A percentile compares a stretch with the other conserved stretches of the same genome.
These are phyloP conservation scores for Phalacrocorax pelagicus DNA, from an alignment of 2,113 vertebrate species.

Conservation along the genomic window DNA sequence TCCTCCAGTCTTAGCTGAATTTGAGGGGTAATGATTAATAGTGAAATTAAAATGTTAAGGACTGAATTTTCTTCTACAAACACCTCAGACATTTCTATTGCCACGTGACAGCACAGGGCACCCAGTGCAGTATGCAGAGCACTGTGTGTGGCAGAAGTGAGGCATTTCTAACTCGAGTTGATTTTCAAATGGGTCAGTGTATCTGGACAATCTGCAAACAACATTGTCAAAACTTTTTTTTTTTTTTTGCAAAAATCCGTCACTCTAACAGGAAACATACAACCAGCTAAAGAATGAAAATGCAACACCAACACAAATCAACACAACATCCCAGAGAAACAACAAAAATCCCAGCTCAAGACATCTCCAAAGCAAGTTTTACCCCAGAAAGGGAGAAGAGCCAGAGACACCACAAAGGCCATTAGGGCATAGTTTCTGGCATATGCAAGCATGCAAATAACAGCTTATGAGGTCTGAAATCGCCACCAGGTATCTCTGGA, in stretches of 20 bases:
- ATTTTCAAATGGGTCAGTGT: background rate
- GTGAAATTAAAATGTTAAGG: background rate
- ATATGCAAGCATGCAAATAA: constrained; percentile 42
- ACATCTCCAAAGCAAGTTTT: background rate
- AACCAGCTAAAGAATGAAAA: background rate
- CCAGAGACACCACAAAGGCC: background rate
- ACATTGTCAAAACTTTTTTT: rapidly evolving
- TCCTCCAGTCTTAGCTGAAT: background rate
- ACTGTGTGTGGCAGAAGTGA: background rate
- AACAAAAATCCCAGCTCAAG: background rate
- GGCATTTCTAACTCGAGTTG: background rate
- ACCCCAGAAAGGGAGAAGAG: background rate
- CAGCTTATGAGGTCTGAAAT: constrained; percentile 29
- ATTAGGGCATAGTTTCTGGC: constrained; percentile 48
- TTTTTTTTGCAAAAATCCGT: background rate
- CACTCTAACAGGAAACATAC: background rate
- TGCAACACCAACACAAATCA: background rate
- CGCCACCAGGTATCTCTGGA: constrained; percentile 33
- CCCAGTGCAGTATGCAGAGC: background rate
- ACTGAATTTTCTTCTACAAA: background rate
- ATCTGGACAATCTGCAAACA: background rate
- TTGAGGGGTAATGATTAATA: background rate
- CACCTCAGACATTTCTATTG: background rate
- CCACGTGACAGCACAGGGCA: background rate
- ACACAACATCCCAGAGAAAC: background rate